Percentiles rank a stretch among this genome's conserved stretches.
Evolutionary conservation across 2,797 vertebrate genomes (phyloP).

Genomic region (Coccyzus lansbergi): DNA sequence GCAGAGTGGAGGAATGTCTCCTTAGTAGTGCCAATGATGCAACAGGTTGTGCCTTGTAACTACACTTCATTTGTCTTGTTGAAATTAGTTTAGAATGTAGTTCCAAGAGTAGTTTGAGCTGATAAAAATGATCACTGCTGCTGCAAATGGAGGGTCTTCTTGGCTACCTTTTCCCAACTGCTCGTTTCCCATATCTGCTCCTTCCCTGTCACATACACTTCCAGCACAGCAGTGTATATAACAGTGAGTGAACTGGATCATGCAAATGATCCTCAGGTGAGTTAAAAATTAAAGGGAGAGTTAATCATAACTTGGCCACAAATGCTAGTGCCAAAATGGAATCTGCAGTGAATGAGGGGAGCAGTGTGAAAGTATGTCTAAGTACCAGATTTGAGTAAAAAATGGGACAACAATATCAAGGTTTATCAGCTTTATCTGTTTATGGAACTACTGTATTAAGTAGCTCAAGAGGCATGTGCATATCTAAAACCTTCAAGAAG

Average conservation of each 20-base stretch:
- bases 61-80: neutral
- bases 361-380: rapidly evolving
- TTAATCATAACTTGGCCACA: neutral
- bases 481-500: neutral
- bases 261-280: neutral
- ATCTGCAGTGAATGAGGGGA: neutral
- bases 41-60: neutral
- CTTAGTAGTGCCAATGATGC: neutral
- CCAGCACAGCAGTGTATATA: neutral
- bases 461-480: neutral
- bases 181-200: neutral
- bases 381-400: neutral
- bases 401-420: neutral
- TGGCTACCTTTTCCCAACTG: neutral
- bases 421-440: neutral
- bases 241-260: neutral
- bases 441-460: neutral
- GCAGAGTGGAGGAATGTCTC: neutral
- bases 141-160: neutral
- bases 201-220: neutral
- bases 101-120: neutral
- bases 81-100: neutral
- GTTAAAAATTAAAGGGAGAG: neutral
- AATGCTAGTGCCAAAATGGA: neutral
- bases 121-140: neutral